These are phyloP conservation scores for Harlomillsia oculata DNA, from an alignment of 1,140 invertebrate genomes.

Conservation along the genomic window DNA sequence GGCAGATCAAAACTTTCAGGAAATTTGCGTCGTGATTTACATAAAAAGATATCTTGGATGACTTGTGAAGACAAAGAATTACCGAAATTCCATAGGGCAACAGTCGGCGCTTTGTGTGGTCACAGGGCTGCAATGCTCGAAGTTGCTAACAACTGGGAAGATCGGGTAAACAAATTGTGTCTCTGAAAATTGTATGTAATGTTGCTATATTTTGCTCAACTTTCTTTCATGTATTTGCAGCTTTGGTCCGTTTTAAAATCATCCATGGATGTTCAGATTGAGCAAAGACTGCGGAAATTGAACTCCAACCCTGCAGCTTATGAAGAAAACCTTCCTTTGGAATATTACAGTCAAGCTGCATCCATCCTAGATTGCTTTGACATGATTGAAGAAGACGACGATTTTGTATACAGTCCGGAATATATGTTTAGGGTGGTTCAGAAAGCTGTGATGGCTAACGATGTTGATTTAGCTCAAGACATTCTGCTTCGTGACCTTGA, in stretches of 20 bases:
- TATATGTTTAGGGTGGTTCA: conserved; percentile 24
- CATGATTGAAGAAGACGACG: neutral
- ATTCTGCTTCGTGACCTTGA: neutral
- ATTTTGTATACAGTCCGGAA: conserved; percentile 1
- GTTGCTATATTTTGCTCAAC: neutral
- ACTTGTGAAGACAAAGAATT: conserved; percentile 25
- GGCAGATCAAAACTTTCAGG: conserved; percentile 11
- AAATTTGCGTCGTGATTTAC: conserved; percentile 23
- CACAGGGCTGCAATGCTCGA: conserved; percentile 26
- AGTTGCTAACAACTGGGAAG: conserved; percentile 30
- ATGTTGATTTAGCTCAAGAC: neutral
- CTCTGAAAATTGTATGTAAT: neutral
- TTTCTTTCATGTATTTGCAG: conserved; percentile 3
- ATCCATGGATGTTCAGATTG: conserved; percentile 22
- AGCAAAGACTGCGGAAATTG: conserved; percentile 16
- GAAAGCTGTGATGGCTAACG: conserved; percentile 22
- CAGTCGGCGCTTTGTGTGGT: conserved; percentile 27
- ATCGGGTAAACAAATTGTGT: conserved; percentile 17
- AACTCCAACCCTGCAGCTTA: neutral
- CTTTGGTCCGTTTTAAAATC: conserved; percentile 29
- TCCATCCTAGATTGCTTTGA: conserved; percentile 16
- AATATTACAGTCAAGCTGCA: conserved; percentile 26
- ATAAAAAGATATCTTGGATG: conserved; percentile 27
- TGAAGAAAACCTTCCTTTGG: conserved; percentile 6
- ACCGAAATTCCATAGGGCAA: conserved; percentile 24